A percentile compares a stretch with the other conserved stretches of the same genome.
Evolutionary conservation across 2,797 vertebrate species (phyloP).

Genomic region (Argya squamiceps): DNA sequence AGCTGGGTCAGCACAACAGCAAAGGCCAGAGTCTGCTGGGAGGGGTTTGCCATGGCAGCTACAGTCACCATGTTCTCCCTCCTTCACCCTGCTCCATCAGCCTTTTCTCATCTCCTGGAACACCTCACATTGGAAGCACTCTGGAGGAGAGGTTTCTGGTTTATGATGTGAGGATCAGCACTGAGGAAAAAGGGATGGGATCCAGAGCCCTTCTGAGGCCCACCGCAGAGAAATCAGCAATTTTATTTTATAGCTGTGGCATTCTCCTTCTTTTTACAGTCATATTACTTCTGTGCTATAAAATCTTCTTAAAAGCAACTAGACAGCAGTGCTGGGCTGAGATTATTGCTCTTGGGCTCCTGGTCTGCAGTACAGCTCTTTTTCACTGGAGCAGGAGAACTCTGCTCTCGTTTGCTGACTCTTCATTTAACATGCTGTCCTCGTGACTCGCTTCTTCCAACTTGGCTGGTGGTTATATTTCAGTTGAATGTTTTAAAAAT

Average conservation of each 20-base stretch:
- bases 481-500: slow-evolving; percentile 64
- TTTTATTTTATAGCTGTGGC: not conserved
- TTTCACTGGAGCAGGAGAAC: not conserved
- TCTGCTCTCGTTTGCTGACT: not conserved
- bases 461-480: slow-evolving; percentile 23
- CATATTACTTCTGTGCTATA: not conserved
- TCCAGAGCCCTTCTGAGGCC: not conserved
- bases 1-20: not conserved
- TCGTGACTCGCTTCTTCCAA: not conserved
- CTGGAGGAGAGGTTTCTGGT: not conserved
- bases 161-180: not conserved
- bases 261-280: not conserved
- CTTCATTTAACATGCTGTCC: not conserved
- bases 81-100: not conserved
- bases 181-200: not conserved
- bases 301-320: not conserved
- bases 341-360: not conserved
- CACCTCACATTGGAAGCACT: not conserved
- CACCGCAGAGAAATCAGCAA: not conserved
- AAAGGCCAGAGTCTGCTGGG: not conserved
- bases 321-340: not conserved
- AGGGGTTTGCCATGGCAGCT: not conserved
- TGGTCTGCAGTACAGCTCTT: not conserved
- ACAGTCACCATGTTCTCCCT: not conserved
- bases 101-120: not conserved